Evolutionary conservation across 2,888 invertebrate species (phyloP).

Genomic region (Apotomis turbidana): DNA sequence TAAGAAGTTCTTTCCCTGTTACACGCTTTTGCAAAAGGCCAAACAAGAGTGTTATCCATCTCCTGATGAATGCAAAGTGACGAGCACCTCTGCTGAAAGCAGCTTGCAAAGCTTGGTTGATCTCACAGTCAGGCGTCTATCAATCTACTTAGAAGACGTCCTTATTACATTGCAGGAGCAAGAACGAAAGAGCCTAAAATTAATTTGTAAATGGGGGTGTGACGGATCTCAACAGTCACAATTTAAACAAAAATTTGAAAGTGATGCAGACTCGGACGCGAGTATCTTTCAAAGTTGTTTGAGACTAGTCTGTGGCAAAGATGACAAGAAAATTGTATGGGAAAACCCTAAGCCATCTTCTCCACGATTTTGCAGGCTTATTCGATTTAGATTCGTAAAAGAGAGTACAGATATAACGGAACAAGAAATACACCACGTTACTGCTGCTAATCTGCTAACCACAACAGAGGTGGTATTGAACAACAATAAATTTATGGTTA

Average conservation of each 20-base stretch:
- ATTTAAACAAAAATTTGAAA: slow-evolving; percentile 44
- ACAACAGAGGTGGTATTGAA: no score
- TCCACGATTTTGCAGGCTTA: no score
- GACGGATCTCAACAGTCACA: slow-evolving; percentile 47
- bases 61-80: slow-evolving; percentile 25
- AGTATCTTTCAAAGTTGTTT: no score
- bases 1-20: slow-evolving; percentile 24
- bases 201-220: slow-evolving; percentile 49
- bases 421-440: no score
- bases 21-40: slow-evolving; percentile 28
- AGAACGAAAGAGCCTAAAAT: slow-evolving; percentile 30
- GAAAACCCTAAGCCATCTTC: no score
- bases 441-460: no score
- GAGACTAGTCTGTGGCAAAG: no score
- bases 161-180: slow-evolving; percentile 15
- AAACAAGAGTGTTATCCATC: slow-evolving; percentile 42
- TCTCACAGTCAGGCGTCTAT: slow-evolving; percentile 40
- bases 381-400: no score
- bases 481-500: no score
- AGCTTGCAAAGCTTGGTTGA: slow-evolving; percentile 41
- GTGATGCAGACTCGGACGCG: slow-evolving; percentile 18
- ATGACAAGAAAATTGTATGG: no score
- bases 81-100: slow-evolving; percentile 28
- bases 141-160: slow-evolving; percentile 36
- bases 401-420: no score